Percentiles rank a stretch among this genome's conserved stretches.
Evolutionary conservation across 37 sponge, comb jelly and placozoan genomes (phyloP).

Genomic region (Halisarca cf. caerulea): DNA sequence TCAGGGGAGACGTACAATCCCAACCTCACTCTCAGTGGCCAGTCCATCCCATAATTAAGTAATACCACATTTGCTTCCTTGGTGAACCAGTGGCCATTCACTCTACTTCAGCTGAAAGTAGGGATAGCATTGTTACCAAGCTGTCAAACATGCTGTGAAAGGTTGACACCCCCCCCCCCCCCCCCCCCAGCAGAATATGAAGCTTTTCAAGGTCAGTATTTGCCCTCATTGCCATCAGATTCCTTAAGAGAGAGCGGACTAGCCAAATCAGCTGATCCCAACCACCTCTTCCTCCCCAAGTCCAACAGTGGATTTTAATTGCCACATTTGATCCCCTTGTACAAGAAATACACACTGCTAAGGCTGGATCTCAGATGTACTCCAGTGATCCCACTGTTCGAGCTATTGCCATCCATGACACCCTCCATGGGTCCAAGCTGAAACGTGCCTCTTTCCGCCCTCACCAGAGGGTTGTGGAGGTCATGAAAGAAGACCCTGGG

Average conservation of each 20-base stretch:
- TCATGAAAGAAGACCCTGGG: too few species aligned
- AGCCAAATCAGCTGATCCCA: conserved; percentile 1
- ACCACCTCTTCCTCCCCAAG: too few species aligned
- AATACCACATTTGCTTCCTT: too few species aligned
- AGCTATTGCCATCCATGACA: not conserved
- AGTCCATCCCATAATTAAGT: not conserved
- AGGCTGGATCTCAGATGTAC: not conserved
- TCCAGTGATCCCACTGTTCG: not conserved
- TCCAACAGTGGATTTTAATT: conserved; percentile 19
- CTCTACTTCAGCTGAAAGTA: too few species aligned
- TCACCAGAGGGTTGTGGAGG: too few species aligned
- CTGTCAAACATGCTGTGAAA: too few species aligned
- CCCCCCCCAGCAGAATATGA: too few species aligned
- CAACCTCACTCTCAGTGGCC: not conserved
- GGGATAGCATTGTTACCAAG: too few species aligned
- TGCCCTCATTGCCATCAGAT: too few species aligned
- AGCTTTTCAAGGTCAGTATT: too few species aligned
- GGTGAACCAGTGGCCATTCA: not conserved
- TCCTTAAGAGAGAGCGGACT: not conserved
- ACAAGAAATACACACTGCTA: conserved; percentile 4
- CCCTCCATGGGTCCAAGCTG: not conserved
- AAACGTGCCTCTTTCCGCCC: not conserved
- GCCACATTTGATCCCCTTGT: not conserved
- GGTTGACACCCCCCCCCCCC: too few species aligned
- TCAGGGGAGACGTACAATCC: not conserved